phyloP scores from a whole-genome alignment of 2,797 vertebrate species.

The Acanthurus tractus region DNA sequence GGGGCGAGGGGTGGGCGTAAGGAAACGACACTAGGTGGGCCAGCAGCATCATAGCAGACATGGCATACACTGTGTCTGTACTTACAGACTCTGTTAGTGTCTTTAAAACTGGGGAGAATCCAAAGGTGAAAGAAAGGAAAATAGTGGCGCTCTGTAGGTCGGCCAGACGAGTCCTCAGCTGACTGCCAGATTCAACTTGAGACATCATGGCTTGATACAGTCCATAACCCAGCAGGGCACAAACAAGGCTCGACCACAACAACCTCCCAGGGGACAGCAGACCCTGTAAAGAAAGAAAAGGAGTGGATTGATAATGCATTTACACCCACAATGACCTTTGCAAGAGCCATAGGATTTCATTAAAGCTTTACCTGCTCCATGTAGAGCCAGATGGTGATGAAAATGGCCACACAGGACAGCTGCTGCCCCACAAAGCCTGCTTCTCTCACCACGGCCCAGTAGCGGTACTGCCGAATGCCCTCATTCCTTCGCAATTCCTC shows the following conservation, averaged over 20 bases:
- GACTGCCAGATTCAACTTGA: conserved; percentile 70
- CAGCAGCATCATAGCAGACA: conserved; percentile 95
- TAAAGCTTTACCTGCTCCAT: conserved; percentile 89
- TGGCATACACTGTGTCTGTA: conserved; percentile 97
- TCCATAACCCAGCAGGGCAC: conserved; percentile 90
- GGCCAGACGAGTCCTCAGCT: conserved; percentile 87
- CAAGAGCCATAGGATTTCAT: neutral
- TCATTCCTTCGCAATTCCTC: conserved; percentile 94
- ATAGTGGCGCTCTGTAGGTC: conserved; percentile 94
- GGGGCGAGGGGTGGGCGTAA: conserved; percentile 88
- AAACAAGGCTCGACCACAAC: conserved; percentile 85
- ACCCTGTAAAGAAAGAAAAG: conserved; percentile 57
- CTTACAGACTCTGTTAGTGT: conserved; percentile 97
- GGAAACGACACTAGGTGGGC: conserved; percentile 96
- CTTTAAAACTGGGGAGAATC: conserved; percentile 95
- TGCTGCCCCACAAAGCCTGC: conserved; percentile 94
- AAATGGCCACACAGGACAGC: conserved; percentile 95
- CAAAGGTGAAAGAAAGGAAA: conserved; percentile 95
- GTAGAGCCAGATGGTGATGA: conserved; percentile 95
- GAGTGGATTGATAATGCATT: neutral
- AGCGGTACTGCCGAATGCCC: conserved; percentile 91
- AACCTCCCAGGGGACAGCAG: conserved; percentile 88
- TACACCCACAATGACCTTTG: neutral
- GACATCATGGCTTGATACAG: conserved; percentile 87
- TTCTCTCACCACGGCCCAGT: conserved; percentile 92